A percentile compares a stretch with the other conserved stretches of the same genome.
phyloP scores from a whole-genome alignment of 2,888 invertebrate genomes.

The Napeogenes sylphis region DNA sequence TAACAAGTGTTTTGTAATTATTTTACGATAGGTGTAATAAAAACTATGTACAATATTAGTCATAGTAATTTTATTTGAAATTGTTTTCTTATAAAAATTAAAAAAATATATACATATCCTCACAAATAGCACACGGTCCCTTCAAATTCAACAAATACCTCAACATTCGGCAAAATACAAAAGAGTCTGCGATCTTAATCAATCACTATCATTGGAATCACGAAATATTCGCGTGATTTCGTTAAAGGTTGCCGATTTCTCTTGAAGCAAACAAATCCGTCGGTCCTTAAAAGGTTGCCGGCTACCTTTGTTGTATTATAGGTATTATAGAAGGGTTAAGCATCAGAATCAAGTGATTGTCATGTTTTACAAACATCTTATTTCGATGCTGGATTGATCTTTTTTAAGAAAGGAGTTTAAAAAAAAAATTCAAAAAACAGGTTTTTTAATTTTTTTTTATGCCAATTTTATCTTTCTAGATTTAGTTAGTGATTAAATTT shows the following conservation, averaged over 20 bases:
- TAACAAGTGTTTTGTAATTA: no score
- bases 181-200: slow-evolving; percentile 18
- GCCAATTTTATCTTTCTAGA: no score
- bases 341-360: slow-evolving; percentile 13
- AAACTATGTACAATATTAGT: no score
- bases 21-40: no score
- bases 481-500: no score
- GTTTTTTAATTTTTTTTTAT: no score
- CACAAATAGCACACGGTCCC: no score
- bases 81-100: no score
- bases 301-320: slow-evolving; percentile 7
- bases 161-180: not conserved
- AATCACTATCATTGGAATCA: slow-evolving; percentile 17
- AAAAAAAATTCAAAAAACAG: no score
- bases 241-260: not conserved
- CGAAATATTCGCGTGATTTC: not conserved
- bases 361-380: slow-evolving; percentile 26
- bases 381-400: not conserved
- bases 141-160: not conserved
- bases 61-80: no score
- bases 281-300: slow-evolving; percentile 15
- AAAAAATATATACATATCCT: no score
- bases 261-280: not conserved
- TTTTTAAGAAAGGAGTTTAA: not conserved
- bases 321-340: slow-evolving; percentile 18